phyloP scores from a whole-genome alignment of 2,113 vertebrate genomes.

The Epinephelus moara region DNA sequence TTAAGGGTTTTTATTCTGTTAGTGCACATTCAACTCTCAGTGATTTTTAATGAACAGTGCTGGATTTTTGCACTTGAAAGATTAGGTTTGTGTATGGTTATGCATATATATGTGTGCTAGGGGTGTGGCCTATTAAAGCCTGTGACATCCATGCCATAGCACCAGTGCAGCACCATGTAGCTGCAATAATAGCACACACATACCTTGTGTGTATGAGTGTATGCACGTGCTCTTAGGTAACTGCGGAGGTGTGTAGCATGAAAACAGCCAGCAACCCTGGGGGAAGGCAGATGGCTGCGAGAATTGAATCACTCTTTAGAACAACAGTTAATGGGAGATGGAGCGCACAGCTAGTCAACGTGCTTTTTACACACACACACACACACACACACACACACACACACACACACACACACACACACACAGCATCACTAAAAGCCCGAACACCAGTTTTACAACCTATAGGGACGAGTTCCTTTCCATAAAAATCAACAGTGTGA shows the following conservation, averaged over 20 bases:
- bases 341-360: constrained; percentile 39
- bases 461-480: constrained; percentile 10
- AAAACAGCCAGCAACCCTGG: constrained; percentile 59
- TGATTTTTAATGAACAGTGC: not conserved
- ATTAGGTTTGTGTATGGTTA: not conserved
- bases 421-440: constrained; percentile 1
- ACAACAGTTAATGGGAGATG: constrained; percentile 66
- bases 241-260: constrained; percentile 51
- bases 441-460: constrained; percentile 24
- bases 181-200: constrained; percentile 5
- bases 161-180: not conserved
- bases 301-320: constrained; percentile 66
- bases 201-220: constrained; percentile 26
- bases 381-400: not conserved
- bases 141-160: not conserved
- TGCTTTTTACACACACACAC: constrained; percentile 16
- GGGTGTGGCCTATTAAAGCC: not conserved
- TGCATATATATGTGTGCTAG: not conserved
- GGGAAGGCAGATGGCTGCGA: constrained; percentile 65
- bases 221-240: constrained; percentile 35
- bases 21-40: not conserved
- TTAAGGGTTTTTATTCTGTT: not conserved
- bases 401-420: not conserved
- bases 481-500: constrained; percentile 48
- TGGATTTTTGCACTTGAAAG: not conserved